Base-by-base conservation (phyloP, 1,140 invertebrate species). In the Atta texana region DNA sequence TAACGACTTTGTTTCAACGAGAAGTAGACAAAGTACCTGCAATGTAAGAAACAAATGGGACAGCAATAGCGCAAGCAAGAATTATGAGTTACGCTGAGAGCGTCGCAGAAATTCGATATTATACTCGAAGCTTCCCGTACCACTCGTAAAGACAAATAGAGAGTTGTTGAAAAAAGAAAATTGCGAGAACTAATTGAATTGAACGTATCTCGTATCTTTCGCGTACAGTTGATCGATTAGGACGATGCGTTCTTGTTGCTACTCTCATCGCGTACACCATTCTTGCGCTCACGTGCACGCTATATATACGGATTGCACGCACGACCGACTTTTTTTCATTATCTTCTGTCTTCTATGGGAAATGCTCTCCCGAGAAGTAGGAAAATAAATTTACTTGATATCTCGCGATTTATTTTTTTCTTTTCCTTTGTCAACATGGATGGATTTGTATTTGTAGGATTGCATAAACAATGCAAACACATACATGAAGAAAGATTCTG, bases 141-240 rank as follows among this genome's bases (percentile, higher is more conserved):
- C 2, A 39, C n/a, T 71, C 39, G 78, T 71, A 44, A 57, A 69
- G 76, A 88, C 80, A 77, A 87, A 87, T 87, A 53, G 85, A 39
- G 68, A 24, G 55, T 57, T 61, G 18, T n/a, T 34, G 78, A 57
- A 87, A 88, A 84, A 80, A 76, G 86, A 72, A 63, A 88, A 89
- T 89, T 88, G 78, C 71, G 51, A 71, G 68, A 76, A 64, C 72
- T 89, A 64, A 80, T 57, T 84, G 59, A 59, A 66, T 57, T 61
- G 68, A 57, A 63, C 68, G 39, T 39, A 16, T 66, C 16, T 64
- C 34, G 63, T n/a, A 12, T 31, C 8, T 68, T 44, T 76, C 64
- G 18, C 12, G 31, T 39, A 39, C 16, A 28, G 24, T 85, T 71
- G 82, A 78, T 85, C 74, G 82, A 85, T 78, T 64, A 85, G 71